Evolutionary conservation across 1,140 invertebrate genomes (phyloP), one percentile per base, ranked within the genome.

Genomic region (Delia radicum): DNA sequence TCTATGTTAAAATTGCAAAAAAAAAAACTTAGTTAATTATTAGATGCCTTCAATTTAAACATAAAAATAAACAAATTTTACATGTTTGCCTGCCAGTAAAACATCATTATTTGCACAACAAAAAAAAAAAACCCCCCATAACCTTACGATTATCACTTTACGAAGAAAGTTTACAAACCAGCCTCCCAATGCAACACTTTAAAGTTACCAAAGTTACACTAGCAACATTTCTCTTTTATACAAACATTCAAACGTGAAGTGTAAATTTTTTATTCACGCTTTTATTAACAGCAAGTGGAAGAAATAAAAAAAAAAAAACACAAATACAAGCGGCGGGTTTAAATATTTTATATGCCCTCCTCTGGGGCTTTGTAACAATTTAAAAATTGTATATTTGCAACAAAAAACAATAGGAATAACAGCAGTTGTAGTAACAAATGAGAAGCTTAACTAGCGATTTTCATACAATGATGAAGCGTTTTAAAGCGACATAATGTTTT

Each of bases 281-380:
- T 55, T 21, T 18, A n/a, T 15, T n/a, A 18, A 55, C 18, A 55
- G 24, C 48, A 55, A 55, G 48, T 55, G 48, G n/a, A n/a, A n/a
- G n/a, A 55, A 18, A 55, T 55, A 55, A 55, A 55, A 55, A 21
- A 55, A 21, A 55, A 55, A 21, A 55, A 55, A 55, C 24, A 55
- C n/a, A 55, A 55, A 55, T 55, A 55, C 48, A 55, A 55, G 48
- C 48, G 48, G n/a, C 8, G 48, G n/a, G 8, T 55, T 55, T 55
- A 55, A 55, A 55, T 55, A 55, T 55, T 55, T 55, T 55, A 55
- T 55, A 55, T 55, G 48, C 48, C 21, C 48, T 55, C 48, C 48
- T 55, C 48, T 55, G 48, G 48, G 48, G n/a, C 24, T 55, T 55
- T 55, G 48, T 18, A 55, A 55, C 48, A 21, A 55, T 55, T 55